Evolutionary conservation across 2,113 vertebrate genomes (phyloP).

Genomic region (Coracopsis vasa): DNA sequence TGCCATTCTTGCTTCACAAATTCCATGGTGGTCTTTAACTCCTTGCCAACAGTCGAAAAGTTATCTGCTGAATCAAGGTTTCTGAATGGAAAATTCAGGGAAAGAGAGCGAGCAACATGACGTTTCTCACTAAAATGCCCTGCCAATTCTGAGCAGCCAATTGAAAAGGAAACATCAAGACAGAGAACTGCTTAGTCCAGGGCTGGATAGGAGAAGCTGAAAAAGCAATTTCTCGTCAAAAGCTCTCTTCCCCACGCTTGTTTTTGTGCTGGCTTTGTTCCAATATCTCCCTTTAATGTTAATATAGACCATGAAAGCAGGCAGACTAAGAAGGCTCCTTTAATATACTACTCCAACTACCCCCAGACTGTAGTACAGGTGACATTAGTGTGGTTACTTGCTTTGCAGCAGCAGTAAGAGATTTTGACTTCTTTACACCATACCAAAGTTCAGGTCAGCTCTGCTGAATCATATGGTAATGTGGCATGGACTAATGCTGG

Average conservation of each 20-base stretch:
- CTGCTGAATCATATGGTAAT: background rate
- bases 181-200: background rate
- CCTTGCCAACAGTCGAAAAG: background rate
- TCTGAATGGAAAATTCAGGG: background rate
- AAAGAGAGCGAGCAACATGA: background rate
- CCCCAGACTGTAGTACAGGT: background rate
- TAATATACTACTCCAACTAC: background rate
- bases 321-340: background rate
- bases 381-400: background rate
- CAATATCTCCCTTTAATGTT: background rate
- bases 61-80: constrained; percentile 43
- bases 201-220: background rate
- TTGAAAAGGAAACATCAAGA: constrained; percentile 9
- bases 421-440: background rate
- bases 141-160: background rate
- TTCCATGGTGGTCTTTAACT: background rate
- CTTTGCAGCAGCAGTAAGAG: background rate
- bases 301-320: background rate
- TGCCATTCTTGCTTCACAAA: background rate
- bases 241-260: background rate
- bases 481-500: background rate
- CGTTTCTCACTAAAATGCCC: background rate
- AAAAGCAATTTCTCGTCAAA: background rate
- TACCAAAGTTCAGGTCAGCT: background rate
- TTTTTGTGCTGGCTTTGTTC: background rate